These are phyloP conservation scores for Dryomyza anilis DNA, from an alignment of 2,888 invertebrate species.

Conservation along the genomic window DNA sequence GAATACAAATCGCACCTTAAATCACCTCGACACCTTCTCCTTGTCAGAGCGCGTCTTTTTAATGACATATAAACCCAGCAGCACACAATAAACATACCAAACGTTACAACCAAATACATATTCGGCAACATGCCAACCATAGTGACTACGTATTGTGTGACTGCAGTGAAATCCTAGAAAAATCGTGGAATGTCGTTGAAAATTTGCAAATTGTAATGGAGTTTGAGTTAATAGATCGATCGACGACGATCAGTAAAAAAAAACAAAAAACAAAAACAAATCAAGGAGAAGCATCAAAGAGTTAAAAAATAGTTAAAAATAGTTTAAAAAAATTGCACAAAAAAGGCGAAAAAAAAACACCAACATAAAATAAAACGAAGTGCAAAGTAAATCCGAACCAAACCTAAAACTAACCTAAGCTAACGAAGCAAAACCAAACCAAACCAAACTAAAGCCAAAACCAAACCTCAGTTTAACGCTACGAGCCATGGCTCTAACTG, in stretches of 20 bases:
- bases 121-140: neutral
- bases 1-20: neutral
- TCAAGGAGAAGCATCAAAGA: constrained; percentile 46
- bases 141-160: neutral
- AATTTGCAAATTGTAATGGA: constrained; percentile 37
- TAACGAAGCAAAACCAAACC: constrained; percentile 26
- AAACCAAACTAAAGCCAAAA: constrained; percentile 32
- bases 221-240: constrained; percentile 50
- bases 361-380: neutral
- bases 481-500: constrained; percentile 17
- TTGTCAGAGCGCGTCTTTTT: neutral
- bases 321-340: neutral
- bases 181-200: constrained; percentile 40
- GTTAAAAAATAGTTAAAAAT: constrained; percentile 19
- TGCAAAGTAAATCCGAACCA: neutral
- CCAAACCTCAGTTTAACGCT: neutral
- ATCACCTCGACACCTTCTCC: constrained; percentile 8
- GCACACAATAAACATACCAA: too few species aligned
- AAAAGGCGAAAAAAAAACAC: neutral
- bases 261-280: constrained; percentile 27
- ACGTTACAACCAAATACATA: neutral
- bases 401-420: constrained; percentile 29
- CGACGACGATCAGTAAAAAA: constrained; percentile 25
- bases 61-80: constrained; percentile 8
- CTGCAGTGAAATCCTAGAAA: constrained; percentile 1